Conservation (phyloP, 2,888 invertebrate species). For the Tetranychus piercei region DNA sequence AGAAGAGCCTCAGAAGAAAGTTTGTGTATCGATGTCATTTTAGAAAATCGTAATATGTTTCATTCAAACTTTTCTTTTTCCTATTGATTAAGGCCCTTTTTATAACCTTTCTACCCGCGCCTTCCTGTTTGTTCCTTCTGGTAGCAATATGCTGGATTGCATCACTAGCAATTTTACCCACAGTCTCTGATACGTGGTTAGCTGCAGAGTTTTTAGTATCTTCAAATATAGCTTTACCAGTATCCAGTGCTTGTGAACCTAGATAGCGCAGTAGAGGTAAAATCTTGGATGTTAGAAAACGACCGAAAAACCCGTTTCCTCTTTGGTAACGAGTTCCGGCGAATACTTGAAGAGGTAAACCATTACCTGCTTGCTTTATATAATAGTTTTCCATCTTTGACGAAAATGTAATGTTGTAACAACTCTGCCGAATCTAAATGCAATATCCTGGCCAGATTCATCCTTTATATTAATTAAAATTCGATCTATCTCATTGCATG, state of each 20-base stretch:
- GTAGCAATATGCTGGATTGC: too few species aligned
- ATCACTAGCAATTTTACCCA: too few species aligned
- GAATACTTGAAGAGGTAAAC: not conserved
- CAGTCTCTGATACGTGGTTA: too few species aligned
- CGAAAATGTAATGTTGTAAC: too few species aligned
- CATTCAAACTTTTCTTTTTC: not conserved
- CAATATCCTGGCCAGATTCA: too few species aligned
- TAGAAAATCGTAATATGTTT: not conserved
- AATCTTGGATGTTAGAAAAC: not conserved
- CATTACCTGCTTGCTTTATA: conserved; percentile 12
- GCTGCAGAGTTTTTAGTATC: too few species aligned
- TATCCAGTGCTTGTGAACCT: not conserved
- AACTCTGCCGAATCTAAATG: too few species aligned
- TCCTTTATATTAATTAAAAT: too few species aligned
- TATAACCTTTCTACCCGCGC: too few species aligned
- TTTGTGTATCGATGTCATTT: not conserved
- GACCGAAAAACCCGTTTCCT: conserved; percentile 15
- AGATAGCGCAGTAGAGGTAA: not conserved
- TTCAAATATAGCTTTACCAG: not conserved
- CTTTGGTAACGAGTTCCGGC: conserved; percentile 9
- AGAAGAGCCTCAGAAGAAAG: not conserved
- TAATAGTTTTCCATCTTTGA: not conserved
- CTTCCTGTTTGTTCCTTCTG: too few species aligned
- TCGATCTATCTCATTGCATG: too few species aligned
- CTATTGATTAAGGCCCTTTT: too few species aligned